Evolutionary conservation across 2,888 invertebrate species (phyloP), one percentile per base, ranked within the genome.

Genomic region (Lydus trimaculatus): DNA sequence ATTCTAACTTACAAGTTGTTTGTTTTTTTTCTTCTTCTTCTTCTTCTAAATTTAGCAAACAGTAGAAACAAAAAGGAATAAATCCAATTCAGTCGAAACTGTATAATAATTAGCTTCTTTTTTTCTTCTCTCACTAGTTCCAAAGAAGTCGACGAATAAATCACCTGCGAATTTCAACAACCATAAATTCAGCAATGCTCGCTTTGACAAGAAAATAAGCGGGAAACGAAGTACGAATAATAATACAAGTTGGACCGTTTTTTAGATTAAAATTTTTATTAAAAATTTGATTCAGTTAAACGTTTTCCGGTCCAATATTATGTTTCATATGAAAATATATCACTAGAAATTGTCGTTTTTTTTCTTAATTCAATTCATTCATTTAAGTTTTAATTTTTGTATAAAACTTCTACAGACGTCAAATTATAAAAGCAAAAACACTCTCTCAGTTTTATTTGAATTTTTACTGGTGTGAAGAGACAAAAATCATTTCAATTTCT

Each of bases 231-330:
- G 25, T 52, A 25, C 23, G 52, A 48, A 58, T 59, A 62, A 64
- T 52, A 67, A 64, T 64, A 67, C 61, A 52, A 61, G 61, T 65
- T 65, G 23, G 31, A 64, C 9, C 17, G 62, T 48, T 65, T 23
- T 43, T 69, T 69, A 58, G 63, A 63, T 69, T 69, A 66, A 69
- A 69, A 69, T 63, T 69, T 69, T 69, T 69, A 66, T 69, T 69
- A 69, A 69, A 69, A 66, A 66, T 69, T 65, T 69, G 62, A 69
- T 65, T 69, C 62, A 65, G 65, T 69, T 65, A 69, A 69, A 56
- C 63, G 60, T 56, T 48, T 61, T 58, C 48, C 7, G 69, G 58
- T 64, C 64, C 17, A n/a, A n/a, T n/a, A n/a, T n/a, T n/a, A n/a
- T n/a, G 39, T n/a, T 43, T 13, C 36, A 36, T 36, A 36, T 36